Evolutionary conservation across 2,888 invertebrate species (phyloP), one percentile per base, ranked within the genome.

Genomic region (Scelioninae gen. 2): DNA sequence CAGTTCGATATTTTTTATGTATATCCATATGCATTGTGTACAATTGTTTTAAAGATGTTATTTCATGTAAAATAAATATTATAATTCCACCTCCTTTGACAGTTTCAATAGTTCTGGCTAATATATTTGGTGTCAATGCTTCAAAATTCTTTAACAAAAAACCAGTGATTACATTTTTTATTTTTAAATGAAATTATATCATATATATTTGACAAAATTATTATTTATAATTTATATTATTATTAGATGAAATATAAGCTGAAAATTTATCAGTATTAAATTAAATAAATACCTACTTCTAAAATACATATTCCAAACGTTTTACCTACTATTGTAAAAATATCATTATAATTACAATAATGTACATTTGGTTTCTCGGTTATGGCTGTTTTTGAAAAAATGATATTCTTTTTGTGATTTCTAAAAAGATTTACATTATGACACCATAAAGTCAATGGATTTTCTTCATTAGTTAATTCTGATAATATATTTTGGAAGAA

Each of bases 21-120:
- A 99, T 97, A 89, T 99, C 99, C 99, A 99, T 99, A 75, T 93
- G 92, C 90, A 99, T 93, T 0, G 98, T 94, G 84, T 95, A 98
- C 2, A 99, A 89, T 85, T 99, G 98, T 82, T 95, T 92, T 16
- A 99, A 88, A 0, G 98, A 98, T 63, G 91, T 90, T 82, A 99
- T 90, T 0, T 93, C 91, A 82, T 94, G 92, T n/a, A 99, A 88
- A 6, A 99, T 88, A 71, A 99, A 89, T 52, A 98, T 92, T 60
- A 99, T 91, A 0, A 98, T 89, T 11, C 96, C 96, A 60, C 96
- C 96, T 15, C 98, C 99, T 88, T 98, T 97, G 0, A 99, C 96
- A 0, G 99, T 99, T 89, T 99, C 99, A 76, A 99, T 91, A 0
- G 98, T 98, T 58, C 98, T 90, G 0, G 98, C 98, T 83, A 99